Conservation (phyloP, 2,113 vertebrate species). For the Octodon degus region DNA sequence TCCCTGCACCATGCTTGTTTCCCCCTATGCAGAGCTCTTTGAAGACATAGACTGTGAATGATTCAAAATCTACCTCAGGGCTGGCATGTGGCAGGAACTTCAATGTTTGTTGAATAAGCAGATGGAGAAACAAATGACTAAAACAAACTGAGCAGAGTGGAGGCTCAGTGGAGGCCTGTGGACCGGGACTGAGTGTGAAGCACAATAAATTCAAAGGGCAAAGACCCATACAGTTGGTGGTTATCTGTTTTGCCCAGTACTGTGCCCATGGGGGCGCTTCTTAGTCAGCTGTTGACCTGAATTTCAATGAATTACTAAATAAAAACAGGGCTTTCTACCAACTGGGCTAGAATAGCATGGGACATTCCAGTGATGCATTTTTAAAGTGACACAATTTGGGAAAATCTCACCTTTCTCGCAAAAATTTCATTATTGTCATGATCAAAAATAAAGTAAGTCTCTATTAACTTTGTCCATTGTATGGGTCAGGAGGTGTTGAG, state of each 20-base stretch:
- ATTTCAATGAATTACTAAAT: neutral
- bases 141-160: neutral
- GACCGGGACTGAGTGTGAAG: neutral
- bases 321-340: neutral
- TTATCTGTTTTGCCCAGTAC: neutral
- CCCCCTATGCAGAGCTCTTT: neutral
- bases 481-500: neutral
- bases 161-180: neutral
- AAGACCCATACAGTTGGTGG: neutral
- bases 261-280: neutral
- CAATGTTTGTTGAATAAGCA: neutral
- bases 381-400: neutral
- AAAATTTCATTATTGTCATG: neutral
- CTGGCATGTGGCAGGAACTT: neutral
- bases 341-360: neutral
- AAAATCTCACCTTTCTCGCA: neutral
- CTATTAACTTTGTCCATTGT: neutral
- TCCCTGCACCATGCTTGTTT: neutral
- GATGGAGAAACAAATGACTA: neutral
- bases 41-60: neutral
- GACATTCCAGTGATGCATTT: neutral
- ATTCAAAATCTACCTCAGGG: neutral
- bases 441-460: neutral
- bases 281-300: neutral
- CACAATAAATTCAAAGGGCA: neutral